Conservation (phyloP, 2,888 invertebrate species). For the Cantharis lateralis region DNA sequence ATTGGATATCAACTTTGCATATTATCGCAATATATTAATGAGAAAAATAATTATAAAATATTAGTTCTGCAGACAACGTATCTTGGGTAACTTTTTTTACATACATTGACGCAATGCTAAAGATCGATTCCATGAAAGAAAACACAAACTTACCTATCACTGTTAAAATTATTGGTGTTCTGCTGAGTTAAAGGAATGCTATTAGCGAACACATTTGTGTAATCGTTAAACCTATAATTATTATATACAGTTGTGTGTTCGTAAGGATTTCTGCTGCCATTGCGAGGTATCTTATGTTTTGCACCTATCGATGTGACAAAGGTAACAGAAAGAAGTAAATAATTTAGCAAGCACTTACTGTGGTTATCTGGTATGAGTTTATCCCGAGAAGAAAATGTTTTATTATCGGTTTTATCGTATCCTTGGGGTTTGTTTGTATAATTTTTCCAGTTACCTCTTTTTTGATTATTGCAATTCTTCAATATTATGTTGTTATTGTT, state of each 20-base stretch:
- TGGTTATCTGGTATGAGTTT: neutral
- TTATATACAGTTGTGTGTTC: conserved; percentile 10
- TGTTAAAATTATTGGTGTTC: conserved; percentile 10
- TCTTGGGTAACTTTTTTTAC: too few species aligned
- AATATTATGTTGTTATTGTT: conserved; percentile 25
- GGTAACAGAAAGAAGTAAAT: neutral
- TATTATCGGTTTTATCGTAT: conserved; percentile 34
- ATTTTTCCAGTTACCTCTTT: conserved; percentile 32
- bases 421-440: conserved; percentile 26
- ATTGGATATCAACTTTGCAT: neutral
- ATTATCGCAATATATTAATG: neutral
- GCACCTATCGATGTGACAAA: conserved; percentile 5
- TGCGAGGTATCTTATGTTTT: conserved; percentile 7
- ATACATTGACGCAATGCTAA: too few species aligned
- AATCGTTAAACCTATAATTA: conserved; percentile 3
- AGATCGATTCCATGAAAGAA: too few species aligned
- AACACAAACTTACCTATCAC: conserved; percentile 5
- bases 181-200: conserved; percentile 6
- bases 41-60: neutral
- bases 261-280: conserved; percentile 10
- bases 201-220: conserved; percentile 4
- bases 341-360: neutral
- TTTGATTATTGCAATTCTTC: conserved; percentile 4
- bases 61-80: too few species aligned
- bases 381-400: conserved; percentile 19